A percentile compares a stretch with the other conserved stretches of the same genome.
These are phyloP conservation scores for Pleuronectes platessa DNA, from an alignment of 2,113 vertebrate species.

Conservation along the genomic window DNA sequence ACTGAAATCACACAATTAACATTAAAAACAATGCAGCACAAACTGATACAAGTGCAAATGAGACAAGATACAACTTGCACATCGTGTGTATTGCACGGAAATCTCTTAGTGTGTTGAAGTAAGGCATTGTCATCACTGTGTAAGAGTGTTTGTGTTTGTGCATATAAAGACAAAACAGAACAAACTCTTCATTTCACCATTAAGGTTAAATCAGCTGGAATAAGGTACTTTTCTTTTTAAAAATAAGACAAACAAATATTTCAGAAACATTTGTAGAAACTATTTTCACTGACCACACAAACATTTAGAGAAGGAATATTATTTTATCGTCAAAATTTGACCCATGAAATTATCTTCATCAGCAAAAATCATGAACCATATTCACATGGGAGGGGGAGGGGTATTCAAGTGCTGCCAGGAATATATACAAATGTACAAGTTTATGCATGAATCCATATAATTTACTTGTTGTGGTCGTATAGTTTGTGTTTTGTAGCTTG, in stretches of 20 bases:
- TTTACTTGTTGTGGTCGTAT: background rate
- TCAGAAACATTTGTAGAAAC: constrained; percentile 3
- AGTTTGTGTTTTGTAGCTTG: no score
- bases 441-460: background rate
- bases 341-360: no score
- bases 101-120: constrained; percentile 8
- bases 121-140: constrained; percentile 29
- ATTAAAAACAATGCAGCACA: no score
- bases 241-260: background rate
- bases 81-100: constrained; percentile 18
- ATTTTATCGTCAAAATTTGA: background rate
- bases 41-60: background rate
- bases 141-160: background rate
- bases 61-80: constrained; percentile 6
- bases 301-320: constrained; percentile 7
- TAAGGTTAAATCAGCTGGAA: no score
- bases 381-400: background rate
- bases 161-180: constrained; percentile 15
- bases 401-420: constrained; percentile 62
- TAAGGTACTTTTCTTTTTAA: no score
- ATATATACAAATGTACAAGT: constrained; percentile 8
- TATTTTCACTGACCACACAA: constrained; percentile 18
- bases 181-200: no score
- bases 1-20: no score
- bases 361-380: constrained; percentile 31